phyloP scores from a whole-genome alignment of 2,797 vertebrate genomes.

The Poeciliopsis infans region DNA sequence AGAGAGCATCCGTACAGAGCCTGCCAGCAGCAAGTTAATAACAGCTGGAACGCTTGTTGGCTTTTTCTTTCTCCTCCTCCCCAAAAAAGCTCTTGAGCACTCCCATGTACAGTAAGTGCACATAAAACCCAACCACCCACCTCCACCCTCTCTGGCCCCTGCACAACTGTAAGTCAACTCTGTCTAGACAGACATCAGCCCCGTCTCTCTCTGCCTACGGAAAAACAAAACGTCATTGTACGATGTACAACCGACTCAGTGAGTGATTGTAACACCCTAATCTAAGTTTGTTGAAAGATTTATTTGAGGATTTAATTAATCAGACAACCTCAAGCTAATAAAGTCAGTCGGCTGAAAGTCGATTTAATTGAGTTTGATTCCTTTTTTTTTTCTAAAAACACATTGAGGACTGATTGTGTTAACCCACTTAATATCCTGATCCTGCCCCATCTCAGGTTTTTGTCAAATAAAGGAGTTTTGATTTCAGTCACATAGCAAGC shows the following conservation, averaged over 20 bases:
- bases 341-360: slow-evolving; percentile 13
- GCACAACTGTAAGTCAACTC: slow-evolving; percentile 44
- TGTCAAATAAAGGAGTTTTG: not conserved
- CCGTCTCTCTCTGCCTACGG: slow-evolving; percentile 15
- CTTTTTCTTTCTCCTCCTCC: slow-evolving; percentile 15
- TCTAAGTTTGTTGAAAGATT: slow-evolving; percentile 10
- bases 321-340: not conserved
- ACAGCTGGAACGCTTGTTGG: slow-evolving; percentile 51
- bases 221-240: slow-evolving; percentile 36
- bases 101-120: slow-evolving; percentile 17
- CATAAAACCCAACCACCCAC: not conserved
- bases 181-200: slow-evolving; percentile 57
- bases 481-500: slow-evolving; percentile 4
- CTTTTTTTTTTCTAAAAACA: not conserved
- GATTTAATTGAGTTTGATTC: slow-evolving; percentile 1
- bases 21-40: slow-evolving; percentile 60
- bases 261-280: not conserved
- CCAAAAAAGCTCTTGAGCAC: slow-evolving; percentile 26
- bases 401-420: not conserved
- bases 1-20: slow-evolving; percentile 29
- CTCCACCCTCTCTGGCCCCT: not conserved
- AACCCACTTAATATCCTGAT: not conserved
- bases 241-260: not conserved
- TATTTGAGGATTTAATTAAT: slow-evolving; percentile 8
- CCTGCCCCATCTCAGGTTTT: not conserved